Base-by-base conservation (phyloP, 2,113 vertebrate genomes). In the Chroicocephalus ridibundus region DNA sequence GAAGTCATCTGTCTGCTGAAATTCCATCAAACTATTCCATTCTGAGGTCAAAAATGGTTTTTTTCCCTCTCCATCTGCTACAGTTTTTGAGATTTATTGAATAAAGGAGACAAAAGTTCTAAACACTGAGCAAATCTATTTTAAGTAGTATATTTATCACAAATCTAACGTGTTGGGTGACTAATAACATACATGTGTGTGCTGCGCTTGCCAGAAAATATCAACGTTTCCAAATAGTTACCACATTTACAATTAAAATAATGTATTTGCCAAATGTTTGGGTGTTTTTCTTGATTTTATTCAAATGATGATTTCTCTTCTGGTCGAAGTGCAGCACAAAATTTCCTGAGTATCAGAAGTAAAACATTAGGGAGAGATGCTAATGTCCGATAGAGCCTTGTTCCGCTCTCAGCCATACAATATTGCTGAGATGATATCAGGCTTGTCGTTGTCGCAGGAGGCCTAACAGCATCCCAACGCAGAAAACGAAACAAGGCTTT, bases 231-330 rank as follows among this genome's bases (percentile, higher is more conserved):
- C 78, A 94, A 96, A 94, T 90, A 96, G 84, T 87, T 88, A 90
- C 55, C 78, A 58, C 70, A 94, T 95, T 94, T 94, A 94, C 87
- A 95, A 93, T 93, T 95, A 95, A 93, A 96, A 95, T 93, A 93
- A 92, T 40, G 62, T 27, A 68, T 90, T 95, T 94, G 76, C 88
- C 90, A 95, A 92, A 93, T 70, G 76, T 78, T 92, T 80, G 55
- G 71, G 49, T 82, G 84, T 76, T 92, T 88, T 93, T 76, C 80
- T 95, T 96, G 81, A 58, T 93, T 92, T 94, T 88, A 83, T 92
- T 94, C 71, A 70, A 95, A 77, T 15, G 17, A 57, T 51, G 65
- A 74, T 84, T 95, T 86, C 38, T 92, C 20, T 83, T 82, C 81
- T 77, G 29, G 81, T 74, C 25, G 2, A 85, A 89, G 27, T 6